These are phyloP conservation scores for Zele albiditarsus DNA, from an alignment of 2,888 invertebrate genomes.

Conservation along the genomic window DNA sequence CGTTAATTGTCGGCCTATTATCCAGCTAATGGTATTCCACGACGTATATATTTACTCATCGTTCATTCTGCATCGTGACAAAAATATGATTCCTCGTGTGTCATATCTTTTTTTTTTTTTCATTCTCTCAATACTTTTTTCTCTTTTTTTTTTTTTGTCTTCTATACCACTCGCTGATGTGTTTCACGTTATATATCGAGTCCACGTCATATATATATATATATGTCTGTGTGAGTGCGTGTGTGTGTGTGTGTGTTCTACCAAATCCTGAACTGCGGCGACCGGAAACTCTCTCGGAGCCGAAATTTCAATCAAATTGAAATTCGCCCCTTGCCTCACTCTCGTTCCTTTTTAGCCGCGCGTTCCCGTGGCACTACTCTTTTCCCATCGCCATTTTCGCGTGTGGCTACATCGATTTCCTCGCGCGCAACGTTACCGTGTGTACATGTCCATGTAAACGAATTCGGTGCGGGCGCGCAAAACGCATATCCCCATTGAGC, in stretches of 20 bases:
- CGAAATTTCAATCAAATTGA: constrained; percentile 55
- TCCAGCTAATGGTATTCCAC: constrained; percentile 70
- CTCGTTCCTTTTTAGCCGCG: not conserved
- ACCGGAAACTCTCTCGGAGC: constrained; percentile 27
- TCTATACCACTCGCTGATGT: constrained; percentile 3
- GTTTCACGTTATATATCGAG: not conserved
- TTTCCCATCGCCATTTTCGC: constrained; percentile 27
- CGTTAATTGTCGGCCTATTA: constrained; percentile 72
- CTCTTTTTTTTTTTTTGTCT: constrained; percentile 3
- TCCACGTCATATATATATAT: not conserved
- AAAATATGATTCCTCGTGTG: constrained; percentile 34
- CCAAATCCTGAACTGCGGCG: constrained; percentile 8
- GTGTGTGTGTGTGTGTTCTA: not conserved
- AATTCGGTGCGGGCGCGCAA: constrained; percentile 29
- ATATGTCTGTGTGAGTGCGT: not conserved
- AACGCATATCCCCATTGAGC: constrained; percentile 33
- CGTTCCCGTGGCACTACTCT: constrained; percentile 28
- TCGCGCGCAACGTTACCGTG: constrained; percentile 35
- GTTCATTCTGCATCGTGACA: constrained; percentile 43
- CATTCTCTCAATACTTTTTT: constrained; percentile 15
- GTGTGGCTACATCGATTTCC: constrained; percentile 47
- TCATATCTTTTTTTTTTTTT: not conserved
- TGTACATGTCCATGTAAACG: constrained; percentile 39
- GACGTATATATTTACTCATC: constrained; percentile 43
- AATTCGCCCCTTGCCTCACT: constrained; percentile 43